These are phyloP conservation scores for Apeltes quadracus DNA, from an alignment of 2,113 vertebrate genomes.

Conservation along the genomic window DNA sequence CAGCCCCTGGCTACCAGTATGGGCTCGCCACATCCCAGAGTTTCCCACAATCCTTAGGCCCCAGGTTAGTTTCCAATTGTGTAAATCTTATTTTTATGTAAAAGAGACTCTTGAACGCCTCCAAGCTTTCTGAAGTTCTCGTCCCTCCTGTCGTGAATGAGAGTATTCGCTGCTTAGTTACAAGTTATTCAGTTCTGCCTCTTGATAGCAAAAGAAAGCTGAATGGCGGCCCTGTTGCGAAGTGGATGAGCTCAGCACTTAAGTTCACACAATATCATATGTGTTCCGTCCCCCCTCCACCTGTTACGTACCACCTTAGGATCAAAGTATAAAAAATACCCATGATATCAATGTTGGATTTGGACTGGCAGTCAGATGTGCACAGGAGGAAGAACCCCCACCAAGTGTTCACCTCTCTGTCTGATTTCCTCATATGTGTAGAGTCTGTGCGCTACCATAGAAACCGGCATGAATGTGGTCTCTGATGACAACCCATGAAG, in stretches of 20 bases:
- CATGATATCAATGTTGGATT: not conserved
- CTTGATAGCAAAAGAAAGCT: not conserved
- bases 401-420: not conserved
- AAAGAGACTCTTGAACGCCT: slow-evolving; percentile 11
- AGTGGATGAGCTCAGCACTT: slow-evolving; percentile 8
- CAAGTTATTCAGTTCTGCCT: not conserved
- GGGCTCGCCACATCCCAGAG: slow-evolving; percentile 69
- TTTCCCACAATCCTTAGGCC: slow-evolving; percentile 64
- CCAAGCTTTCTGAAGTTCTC: not conserved
- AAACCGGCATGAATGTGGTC: slow-evolving; percentile 60
- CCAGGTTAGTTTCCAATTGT: slow-evolving; percentile 61
- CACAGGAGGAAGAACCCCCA: not conserved
- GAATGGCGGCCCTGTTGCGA: not conserved
- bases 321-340: not conserved
- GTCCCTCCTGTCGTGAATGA: not conserved
- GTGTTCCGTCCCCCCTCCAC: not conserved
- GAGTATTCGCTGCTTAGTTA: slow-evolving; percentile 6
- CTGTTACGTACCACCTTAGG: not conserved
- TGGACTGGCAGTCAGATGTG: not conserved
- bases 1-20: slow-evolving; percentile 62
- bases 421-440: no score
- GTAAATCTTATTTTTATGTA: slow-evolving; percentile 11
- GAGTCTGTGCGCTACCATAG: no score
- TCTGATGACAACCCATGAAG: slow-evolving; percentile 45
- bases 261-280: not conserved